Conservation (phyloP, 2,797 vertebrate species). For the Spheniscus humboldti region DNA sequence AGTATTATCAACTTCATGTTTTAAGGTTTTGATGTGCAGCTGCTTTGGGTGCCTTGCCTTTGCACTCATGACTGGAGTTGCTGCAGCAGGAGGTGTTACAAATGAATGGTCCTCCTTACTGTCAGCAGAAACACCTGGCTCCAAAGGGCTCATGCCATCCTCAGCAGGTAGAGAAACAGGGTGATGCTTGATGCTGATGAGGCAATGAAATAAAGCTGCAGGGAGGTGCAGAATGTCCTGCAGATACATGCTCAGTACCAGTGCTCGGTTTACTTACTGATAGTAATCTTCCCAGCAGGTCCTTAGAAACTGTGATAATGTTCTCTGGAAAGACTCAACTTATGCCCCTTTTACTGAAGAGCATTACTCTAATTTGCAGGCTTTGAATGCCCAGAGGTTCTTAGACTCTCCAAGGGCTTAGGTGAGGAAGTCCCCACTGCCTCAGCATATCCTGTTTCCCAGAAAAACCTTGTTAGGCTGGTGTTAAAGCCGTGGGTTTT, state of each 20-base stretch:
- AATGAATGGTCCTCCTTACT: not conserved
- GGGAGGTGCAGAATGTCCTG: accelerated
- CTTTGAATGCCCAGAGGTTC: not conserved
- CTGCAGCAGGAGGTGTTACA: not conserved
- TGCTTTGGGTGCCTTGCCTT: not conserved
- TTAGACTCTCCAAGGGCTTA: not conserved
- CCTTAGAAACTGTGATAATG: not conserved
- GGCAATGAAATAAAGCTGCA: not conserved
- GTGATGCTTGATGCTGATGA: not conserved
- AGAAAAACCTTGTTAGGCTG: not conserved
- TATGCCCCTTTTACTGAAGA: not conserved
- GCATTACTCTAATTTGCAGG: not conserved
- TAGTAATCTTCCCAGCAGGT: not conserved
- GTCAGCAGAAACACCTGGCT: not conserved
- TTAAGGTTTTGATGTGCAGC: not conserved
- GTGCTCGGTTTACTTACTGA: not conserved
- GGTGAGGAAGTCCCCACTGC: not conserved
- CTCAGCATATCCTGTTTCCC: not conserved
- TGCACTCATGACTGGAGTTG: not conserved
- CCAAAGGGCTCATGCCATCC: not conserved
- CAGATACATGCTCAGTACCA: not conserved
- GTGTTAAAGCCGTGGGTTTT: not conserved
- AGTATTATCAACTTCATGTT: not conserved
- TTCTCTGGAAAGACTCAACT: not conserved
- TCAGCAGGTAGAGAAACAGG: not conserved